Conservation (phyloP, 2,888 invertebrate species). For the Andrena flavipes region DNA sequence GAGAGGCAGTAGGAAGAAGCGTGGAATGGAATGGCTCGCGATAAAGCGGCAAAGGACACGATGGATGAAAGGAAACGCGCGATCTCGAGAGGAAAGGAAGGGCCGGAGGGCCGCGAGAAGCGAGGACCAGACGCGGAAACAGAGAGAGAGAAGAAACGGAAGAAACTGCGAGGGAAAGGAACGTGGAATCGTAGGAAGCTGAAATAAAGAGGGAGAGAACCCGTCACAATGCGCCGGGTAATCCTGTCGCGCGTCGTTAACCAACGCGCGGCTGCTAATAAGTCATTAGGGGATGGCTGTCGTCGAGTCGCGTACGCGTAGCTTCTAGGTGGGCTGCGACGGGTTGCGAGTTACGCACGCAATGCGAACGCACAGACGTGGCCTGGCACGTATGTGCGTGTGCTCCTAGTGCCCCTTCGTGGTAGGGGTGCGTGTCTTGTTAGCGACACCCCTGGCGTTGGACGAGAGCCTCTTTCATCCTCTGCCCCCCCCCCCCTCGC, state of each 20-base stretch:
- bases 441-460: slow-evolving; percentile 84
- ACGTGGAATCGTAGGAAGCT: slow-evolving; percentile 4
- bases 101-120: slow-evolving; percentile 1
- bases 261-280: slow-evolving; percentile 81
- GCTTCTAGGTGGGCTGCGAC: slow-evolving; percentile 43
- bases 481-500: slow-evolving; percentile 27
- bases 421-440: slow-evolving; percentile 82
- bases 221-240: slow-evolving; percentile 68
- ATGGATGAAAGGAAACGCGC: slow-evolving; percentile 2
- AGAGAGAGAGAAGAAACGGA: slow-evolving; percentile 47
- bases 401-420: slow-evolving; percentile 77
- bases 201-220: slow-evolving; percentile 42
- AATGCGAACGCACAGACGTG: slow-evolving; percentile 50
- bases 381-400: slow-evolving; percentile 52
- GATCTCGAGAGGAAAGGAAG: slow-evolving; percentile 19
- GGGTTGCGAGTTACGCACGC: slow-evolving; percentile 72
- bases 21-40: neutral
- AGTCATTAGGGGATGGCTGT: slow-evolving; percentile 82
- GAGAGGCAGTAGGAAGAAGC: slow-evolving; percentile 13
- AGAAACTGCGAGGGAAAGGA: slow-evolving; percentile 33
- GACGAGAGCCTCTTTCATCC: slow-evolving; percentile 81
- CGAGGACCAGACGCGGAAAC: slow-evolving; percentile 26
- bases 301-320: slow-evolving; percentile 67
- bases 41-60: slow-evolving; percentile 14
- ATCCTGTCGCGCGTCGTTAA: slow-evolving; percentile 79